phyloP scores from a whole-genome alignment of 2,113 vertebrate species.

The Gracilinanus agilis region DNA sequence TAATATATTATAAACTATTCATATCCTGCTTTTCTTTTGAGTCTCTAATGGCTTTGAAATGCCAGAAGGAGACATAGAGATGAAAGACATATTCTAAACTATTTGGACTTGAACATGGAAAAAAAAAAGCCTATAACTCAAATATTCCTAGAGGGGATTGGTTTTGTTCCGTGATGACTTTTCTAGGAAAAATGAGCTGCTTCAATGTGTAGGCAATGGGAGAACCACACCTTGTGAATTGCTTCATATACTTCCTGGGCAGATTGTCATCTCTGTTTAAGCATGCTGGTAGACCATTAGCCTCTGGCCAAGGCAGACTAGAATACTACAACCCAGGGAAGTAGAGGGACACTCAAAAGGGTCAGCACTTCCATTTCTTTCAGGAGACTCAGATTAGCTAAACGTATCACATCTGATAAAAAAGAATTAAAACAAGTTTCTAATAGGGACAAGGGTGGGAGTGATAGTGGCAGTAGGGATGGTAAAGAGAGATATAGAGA shows the following conservation, averaged over 20 bases:
- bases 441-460: neutral
- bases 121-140: neutral
- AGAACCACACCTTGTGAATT: neutral
- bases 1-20: neutral
- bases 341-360: neutral
- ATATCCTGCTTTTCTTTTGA: constrained; percentile 1
- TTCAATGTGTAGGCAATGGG: neutral
- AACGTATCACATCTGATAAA: neutral
- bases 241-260: neutral
- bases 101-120: neutral
- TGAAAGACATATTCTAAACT: neutral
- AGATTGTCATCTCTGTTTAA: neutral
- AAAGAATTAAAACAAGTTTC: constrained; percentile 7
- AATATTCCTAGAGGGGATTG: neutral
- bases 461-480: neutral
- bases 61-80: neutral
- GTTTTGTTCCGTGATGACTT: neutral
- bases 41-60: neutral
- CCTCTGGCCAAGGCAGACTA: neutral
- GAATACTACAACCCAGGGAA: neutral
- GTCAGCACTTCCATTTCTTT: neutral
- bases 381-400: neutral
- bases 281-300: neutral
- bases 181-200: constrained; percentile 27
- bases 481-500: neutral